Evolutionary conservation across 2,113 vertebrate genomes (phyloP), one percentile per base, ranked within the genome.

Genomic region (Scartelaos histophorus): DNA sequence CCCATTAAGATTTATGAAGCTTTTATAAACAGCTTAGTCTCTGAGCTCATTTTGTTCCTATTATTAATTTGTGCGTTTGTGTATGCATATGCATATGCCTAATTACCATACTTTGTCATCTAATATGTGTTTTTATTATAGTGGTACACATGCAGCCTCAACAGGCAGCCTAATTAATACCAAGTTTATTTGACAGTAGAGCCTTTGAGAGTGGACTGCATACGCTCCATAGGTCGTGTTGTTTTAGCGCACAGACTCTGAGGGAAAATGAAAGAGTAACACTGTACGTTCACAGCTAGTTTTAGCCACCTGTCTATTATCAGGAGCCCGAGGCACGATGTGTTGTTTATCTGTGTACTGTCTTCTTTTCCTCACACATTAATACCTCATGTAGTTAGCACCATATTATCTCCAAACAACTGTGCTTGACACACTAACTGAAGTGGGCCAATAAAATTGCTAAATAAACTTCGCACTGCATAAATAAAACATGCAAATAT

Each of bases 1-100:
- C 81, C 75, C 65, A 86, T 90, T 89, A 91, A 84, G 86, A 92
- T 93, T 89, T 77, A 90, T 90, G 74, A 82, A 47, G 66, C 76
- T 85, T 80, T 75, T 86, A 86, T 86, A 81, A 90, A 87, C 87
- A 86, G 67, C 57, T 74, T 74, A 73, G 66, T 85, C 79, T 86
- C 75, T 56, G 69, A 77, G 82, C 80, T 57, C 76, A 70, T 78
- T 85, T 80, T 86, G 74, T 70, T 57, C 77, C 69, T 68, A 81
- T 82, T 88, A 81, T 81, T 85, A 69, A 82, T 71, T 74, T 84
- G 45, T 64, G 21, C 47, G 69, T 72, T 49, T 78, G 78, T 76
- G 69, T 74, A 25, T 80, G 72, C 53, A 71, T 79, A 46, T 71
- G 49, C 25, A 43, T 66, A 38, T 78, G 70, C 60, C 61, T 87